A percentile compares a stretch with the other conserved stretches of the same genome.
Evolutionary conservation across 2,888 invertebrate species (phyloP).

Genomic region (Microplitis deprimator): DNA sequence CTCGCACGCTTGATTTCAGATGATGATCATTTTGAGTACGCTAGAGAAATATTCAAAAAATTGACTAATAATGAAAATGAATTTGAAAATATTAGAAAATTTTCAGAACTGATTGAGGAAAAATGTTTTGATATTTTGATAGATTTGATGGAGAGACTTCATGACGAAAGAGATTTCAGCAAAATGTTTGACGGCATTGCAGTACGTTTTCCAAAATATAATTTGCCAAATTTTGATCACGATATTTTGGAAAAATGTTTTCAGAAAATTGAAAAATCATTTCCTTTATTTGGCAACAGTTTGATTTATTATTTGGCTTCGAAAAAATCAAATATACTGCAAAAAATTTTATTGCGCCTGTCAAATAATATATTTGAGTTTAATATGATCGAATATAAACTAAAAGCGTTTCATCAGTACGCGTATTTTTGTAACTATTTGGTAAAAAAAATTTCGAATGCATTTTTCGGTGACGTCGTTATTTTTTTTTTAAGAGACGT

Average conservation of each 20-base stretch:
- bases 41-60: conserved; percentile 54
- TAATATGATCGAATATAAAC: conserved; percentile 73
- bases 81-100: conserved; percentile 56
- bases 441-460: conserved; percentile 66
- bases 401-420: conserved; percentile 75
- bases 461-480: conserved; percentile 70
- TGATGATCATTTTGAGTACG: conserved; percentile 46
- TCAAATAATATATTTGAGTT: conserved; percentile 73
- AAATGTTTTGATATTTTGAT: conserved; percentile 65
- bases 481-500: conserved; percentile 75
- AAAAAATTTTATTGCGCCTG: conserved; percentile 73
- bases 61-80: conserved; percentile 57
- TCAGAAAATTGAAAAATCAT: conserved; percentile 72
- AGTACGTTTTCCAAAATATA: conserved; percentile 64
- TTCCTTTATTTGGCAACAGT: conserved; percentile 65
- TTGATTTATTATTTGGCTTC: conserved; percentile 59
- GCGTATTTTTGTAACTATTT: conserved; percentile 72
- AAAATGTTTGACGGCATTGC: conserved; percentile 67
- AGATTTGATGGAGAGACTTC: conserved; percentile 60
- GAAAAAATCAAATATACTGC: conserved; percentile 73
- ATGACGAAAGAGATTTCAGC: conserved; percentile 71
- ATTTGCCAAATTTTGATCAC: conserved; percentile 71
- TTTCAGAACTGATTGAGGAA: conserved; percentile 59
- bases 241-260: conserved; percentile 70
- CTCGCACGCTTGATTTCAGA: conserved; percentile 53